These are phyloP conservation scores for Metopia argyrocephala DNA, from an alignment of 2,888 invertebrate species.

Conservation along the genomic window DNA sequence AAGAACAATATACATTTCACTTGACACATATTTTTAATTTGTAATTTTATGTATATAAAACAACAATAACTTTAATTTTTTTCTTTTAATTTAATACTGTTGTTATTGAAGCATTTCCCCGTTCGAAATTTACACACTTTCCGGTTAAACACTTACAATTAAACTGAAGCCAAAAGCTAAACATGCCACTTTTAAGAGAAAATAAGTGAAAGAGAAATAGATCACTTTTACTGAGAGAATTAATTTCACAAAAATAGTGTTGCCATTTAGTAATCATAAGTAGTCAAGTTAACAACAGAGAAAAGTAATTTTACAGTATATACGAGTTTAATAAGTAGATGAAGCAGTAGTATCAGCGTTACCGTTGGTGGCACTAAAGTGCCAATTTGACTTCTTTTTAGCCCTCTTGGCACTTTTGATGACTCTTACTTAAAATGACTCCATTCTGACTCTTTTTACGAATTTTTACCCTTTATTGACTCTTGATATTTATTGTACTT, in stretches of 20 bases:
- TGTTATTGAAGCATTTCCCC: constrained; percentile 8
- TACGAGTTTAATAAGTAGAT: no score
- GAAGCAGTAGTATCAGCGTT: no score
- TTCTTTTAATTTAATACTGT: background rate
- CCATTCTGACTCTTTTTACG: no score
- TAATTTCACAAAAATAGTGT: background rate
- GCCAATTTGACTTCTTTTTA: no score
- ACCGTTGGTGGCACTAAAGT: no score
- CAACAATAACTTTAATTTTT: no score
- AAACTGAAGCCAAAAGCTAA: constrained; percentile 65
- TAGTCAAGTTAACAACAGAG: background rate
- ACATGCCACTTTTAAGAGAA: constrained; percentile 32
- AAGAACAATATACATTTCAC: background rate
- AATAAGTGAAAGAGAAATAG: background rate
- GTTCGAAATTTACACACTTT: constrained; percentile 50
- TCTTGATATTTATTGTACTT: no score
- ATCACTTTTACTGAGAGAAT: background rate
- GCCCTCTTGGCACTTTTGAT: no score
- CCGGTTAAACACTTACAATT: constrained; percentile 63
- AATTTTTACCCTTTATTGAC: no score
- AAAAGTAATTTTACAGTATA: no score
- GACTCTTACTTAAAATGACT: no score
- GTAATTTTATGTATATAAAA: background rate
- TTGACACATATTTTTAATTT: constrained; percentile 1
- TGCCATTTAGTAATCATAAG: background rate